Evolutionary conservation across 2,797 vertebrate species (phyloP).

Genomic region (Discoglossus pictus): DNA sequence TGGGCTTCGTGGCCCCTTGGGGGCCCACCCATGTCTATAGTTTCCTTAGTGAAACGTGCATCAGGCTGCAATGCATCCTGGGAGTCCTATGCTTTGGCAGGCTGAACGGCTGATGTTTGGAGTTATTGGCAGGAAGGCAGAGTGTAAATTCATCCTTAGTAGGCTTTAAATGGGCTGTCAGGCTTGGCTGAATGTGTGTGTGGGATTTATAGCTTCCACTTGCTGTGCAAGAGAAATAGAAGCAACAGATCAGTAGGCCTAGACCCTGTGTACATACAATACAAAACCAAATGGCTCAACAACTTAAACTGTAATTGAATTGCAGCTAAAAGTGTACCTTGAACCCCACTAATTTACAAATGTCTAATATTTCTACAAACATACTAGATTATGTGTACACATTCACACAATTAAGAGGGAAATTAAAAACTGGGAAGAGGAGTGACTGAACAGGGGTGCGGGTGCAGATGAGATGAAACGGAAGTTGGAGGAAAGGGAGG

Average conservation of each 20-base stretch:
- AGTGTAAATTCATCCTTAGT: conserved; percentile 46
- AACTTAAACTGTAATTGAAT: too few relatives aligned
- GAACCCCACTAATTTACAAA: not conserved
- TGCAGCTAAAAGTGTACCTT: not conserved
- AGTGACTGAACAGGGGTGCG: not conserved
- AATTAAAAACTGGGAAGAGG: not conserved
- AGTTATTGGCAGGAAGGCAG: conserved; percentile 39
- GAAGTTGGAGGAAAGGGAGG: not conserved
- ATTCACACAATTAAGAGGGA: not conserved
- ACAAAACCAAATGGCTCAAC: too few relatives aligned
- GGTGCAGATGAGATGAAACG: not conserved
- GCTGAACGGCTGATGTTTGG: conserved; percentile 18
- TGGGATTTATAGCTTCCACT: conserved; percentile 13
- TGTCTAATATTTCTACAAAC: not conserved
- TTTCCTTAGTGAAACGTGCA: conserved; percentile 4
- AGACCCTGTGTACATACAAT: too few relatives aligned
- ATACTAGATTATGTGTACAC: too few relatives aligned
- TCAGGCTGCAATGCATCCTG: conserved; percentile 32
- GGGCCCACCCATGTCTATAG: too few relatives aligned
- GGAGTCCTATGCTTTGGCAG: conserved; percentile 31
- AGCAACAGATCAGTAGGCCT: not conserved
- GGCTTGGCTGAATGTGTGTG: conserved; percentile 14
- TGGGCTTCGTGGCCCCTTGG: too few relatives aligned
- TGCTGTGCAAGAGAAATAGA: conserved; percentile 14
- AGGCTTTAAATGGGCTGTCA: conserved; percentile 37